These are phyloP conservation scores for Heliothis virescens DNA, from an alignment of 1,140 invertebrate genomes.

Conservation along the genomic window DNA sequence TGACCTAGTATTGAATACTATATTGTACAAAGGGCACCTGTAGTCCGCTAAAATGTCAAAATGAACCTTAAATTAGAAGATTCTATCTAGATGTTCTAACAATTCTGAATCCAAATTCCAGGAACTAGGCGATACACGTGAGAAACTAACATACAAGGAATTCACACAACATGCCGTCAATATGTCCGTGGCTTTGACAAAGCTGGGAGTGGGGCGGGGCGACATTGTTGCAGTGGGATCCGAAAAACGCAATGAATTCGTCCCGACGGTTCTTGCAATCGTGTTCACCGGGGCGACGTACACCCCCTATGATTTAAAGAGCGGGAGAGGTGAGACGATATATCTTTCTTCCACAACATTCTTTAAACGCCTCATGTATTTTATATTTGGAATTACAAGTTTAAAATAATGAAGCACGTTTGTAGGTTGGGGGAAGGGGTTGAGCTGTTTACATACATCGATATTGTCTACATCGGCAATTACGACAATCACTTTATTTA, in stretches of 20 bases:
- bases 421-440: too few species aligned
- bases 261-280: constrained; percentile 86
- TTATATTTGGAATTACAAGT: constrained; percentile 4
- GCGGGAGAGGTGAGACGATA: constrained; percentile 82
- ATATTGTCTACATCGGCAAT: not conserved
- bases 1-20: not conserved
- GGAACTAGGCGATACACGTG: constrained; percentile 62
- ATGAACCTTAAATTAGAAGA: not conserved
- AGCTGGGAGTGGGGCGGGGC: constrained; percentile 72
- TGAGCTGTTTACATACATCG: too few species aligned
- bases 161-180: constrained; percentile 69
- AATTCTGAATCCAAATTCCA: constrained; percentile 47
- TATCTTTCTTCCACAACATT: constrained; percentile 60
- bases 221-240: constrained; percentile 88
- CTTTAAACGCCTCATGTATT: constrained; percentile 76
- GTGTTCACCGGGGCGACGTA: constrained; percentile 71
- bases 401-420: constrained; percentile 1
- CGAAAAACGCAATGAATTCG: constrained; percentile 88
- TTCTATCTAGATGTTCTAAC: not conserved
- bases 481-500: not conserved
- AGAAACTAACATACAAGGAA: constrained; percentile 65
- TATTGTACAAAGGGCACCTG: not conserved
- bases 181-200: constrained; percentile 61
- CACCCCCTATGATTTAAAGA: constrained; percentile 76
- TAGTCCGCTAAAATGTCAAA: not conserved